phyloP scores from a whole-genome alignment of 2,888 invertebrate species.

The Monopis laevigella region DNA sequence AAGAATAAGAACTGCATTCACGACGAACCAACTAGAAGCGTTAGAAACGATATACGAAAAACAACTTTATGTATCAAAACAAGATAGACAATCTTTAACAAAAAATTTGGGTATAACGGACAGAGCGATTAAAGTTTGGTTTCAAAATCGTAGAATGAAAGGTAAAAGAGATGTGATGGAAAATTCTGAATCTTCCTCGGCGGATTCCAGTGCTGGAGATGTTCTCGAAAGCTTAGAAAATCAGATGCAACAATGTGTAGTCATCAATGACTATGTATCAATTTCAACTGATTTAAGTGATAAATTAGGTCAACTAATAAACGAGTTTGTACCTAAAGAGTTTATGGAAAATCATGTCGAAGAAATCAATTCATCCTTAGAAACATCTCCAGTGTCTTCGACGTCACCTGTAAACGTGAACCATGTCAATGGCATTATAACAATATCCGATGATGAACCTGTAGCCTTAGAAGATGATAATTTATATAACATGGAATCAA shows the following conservation, averaged over 20 bases:
- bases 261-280: conserved; percentile 2
- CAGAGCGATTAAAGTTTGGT: conserved; percentile 80
- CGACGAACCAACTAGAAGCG: conserved; percentile 74
- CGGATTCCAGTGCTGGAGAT: background rate
- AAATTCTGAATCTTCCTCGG: background rate
- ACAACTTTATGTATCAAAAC: conserved; percentile 74
- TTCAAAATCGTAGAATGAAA: conserved; percentile 77
- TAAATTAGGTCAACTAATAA: conserved; percentile 6
- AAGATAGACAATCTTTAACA: conserved; percentile 73
- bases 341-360: conserved; percentile 1
- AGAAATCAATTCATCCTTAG: background rate
- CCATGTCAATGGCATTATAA: too few species aligned
- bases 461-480: too few species aligned
- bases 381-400: too few species aligned
- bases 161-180: conserved; percentile 16
- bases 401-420: too few species aligned
- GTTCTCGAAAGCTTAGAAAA: background rate
- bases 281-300: background rate
- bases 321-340: conserved; percentile 3
- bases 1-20: conserved; percentile 77
- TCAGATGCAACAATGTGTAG: conserved; percentile 6
- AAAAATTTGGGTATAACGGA: conserved; percentile 67
- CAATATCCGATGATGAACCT: too few species aligned
- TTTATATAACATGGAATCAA: too few species aligned
- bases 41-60: conserved; percentile 75